Base-by-base conservation (phyloP, 2,113 vertebrate genomes). In the Pedetes capensis region DNA sequence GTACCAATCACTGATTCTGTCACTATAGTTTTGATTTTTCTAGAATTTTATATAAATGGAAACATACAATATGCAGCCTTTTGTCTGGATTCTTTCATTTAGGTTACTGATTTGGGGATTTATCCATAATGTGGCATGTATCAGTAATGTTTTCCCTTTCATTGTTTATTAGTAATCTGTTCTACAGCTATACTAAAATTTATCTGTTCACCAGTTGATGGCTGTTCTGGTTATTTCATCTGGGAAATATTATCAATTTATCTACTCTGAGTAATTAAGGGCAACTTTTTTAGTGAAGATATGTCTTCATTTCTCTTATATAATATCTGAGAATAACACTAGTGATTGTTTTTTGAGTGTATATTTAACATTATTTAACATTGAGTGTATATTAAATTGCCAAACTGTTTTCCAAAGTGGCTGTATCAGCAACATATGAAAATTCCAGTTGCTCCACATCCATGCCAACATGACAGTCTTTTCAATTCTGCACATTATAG, bases 221-320 rank as follows among this genome's bases (percentile, higher is more conserved):
- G 32, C 83, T 49, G 29, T 75, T 87, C 76, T 69, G 23, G 39
- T 93, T 85, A 72, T 95, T 95, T 84, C 63, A 47, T 82, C 86
- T 89, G 32, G 37, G 32, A 79, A 29, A 23, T 83, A 22, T 83
- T 82, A 68, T 42, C 53, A 84, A 64, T 91, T 80, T 63, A 88
- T 91, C 23, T 88, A 13, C 29, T 89, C 34, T 59, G n/a, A 92
- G 57, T 61, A 74, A 25, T 84, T 84, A 49, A 63, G 11, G 57
- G n/a, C 4, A 34, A 63, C 14, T 83, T 55, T 78, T 78, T 16
- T 42, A 51, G 29, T 69, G 37, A 87, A 72, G 42, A 76, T 61
- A 85, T 82, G 63, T 68, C 94, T 94, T 87, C 63, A 92, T 87
- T 82, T 90, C 75, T 89, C 49, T 83, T 79, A 74, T 39, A 13